Conservation (phyloP, 2,888 invertebrate species). For the Campopleginae sp. region DNA sequence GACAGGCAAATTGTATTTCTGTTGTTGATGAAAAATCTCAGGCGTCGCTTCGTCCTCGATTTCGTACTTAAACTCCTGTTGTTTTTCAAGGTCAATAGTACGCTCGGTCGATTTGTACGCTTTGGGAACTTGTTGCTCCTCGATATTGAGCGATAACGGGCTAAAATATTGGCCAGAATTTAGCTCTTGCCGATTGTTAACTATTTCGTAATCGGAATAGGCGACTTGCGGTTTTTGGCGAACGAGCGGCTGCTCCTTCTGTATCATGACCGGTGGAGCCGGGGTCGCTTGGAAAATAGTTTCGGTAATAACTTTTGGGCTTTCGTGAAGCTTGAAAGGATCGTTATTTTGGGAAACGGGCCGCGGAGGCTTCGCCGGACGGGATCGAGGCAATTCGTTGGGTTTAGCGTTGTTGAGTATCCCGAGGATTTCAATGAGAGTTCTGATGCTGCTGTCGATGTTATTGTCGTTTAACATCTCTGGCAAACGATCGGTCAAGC, state of each 20-base stretch:
- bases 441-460: slow-evolving; percentile 91
- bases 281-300: slow-evolving; percentile 78
- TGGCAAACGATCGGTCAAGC: slow-evolving; percentile 91
- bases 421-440: slow-evolving; percentile 90
- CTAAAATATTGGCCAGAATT: slow-evolving; percentile 78
- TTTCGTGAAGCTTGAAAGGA: slow-evolving; percentile 70
- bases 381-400: slow-evolving; percentile 78
- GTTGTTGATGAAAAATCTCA: slow-evolving; percentile 71
- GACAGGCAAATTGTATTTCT: slow-evolving; percentile 68
- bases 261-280: slow-evolving; percentile 68
- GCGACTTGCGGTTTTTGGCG: slow-evolving; percentile 51
- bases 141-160: slow-evolving; percentile 76
- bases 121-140: slow-evolving; percentile 35
- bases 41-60: slow-evolving; percentile 74
- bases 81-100: slow-evolving; percentile 34
- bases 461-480: slow-evolving; percentile 91
- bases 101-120: not conserved
- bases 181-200: slow-evolving; percentile 68
- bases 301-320: slow-evolving; percentile 80
- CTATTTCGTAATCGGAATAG: slow-evolving; percentile 65
- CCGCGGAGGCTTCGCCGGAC: not conserved
- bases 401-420: slow-evolving; percentile 86
- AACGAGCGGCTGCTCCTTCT: slow-evolving; percentile 47
- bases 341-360: slow-evolving; percentile 46
- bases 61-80: slow-evolving; percentile 73